phyloP scores from a whole-genome alignment of 2,113 vertebrate genomes.

The Odontesthes bonariensis region DNA sequence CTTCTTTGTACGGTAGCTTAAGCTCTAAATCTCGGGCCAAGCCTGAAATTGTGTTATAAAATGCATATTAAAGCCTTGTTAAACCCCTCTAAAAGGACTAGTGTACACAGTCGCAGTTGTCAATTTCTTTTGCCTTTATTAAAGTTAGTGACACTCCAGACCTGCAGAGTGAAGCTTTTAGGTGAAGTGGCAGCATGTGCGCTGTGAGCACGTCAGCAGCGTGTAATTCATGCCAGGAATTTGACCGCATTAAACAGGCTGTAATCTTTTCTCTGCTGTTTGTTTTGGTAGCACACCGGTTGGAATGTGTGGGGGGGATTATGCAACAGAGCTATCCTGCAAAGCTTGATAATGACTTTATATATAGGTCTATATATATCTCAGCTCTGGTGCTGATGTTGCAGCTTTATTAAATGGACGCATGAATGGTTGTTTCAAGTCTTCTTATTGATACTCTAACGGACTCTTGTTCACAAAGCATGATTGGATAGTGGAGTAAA shows the following conservation, averaged over 20 bases:
- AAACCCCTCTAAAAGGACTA: slow-evolving; percentile 17
- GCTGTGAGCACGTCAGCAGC: slow-evolving; percentile 10
- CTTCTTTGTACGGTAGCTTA: slow-evolving; percentile 13
- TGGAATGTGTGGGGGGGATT: slow-evolving; percentile 37
- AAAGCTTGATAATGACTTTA: slow-evolving; percentile 50
- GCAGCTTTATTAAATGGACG: slow-evolving; percentile 6
- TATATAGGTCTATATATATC: slow-evolving; percentile 18
- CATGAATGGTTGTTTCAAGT: background rate
- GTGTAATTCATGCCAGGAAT: slow-evolving; percentile 47
- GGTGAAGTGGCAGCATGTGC: slow-evolving; percentile 16
- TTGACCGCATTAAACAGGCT: slow-evolving; percentile 37
- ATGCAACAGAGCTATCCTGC: slow-evolving; percentile 25
- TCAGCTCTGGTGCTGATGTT: background rate
- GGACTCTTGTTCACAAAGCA: background rate
- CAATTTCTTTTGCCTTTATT: background rate
- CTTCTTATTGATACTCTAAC: background rate
- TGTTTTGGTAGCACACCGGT: slow-evolving; percentile 54
- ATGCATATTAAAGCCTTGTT: slow-evolving; percentile 34
- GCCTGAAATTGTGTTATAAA: slow-evolving; percentile 20
- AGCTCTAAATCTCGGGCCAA: slow-evolving; percentile 44
- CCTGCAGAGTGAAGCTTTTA: slow-evolving; percentile 14
- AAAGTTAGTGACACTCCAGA: slow-evolving; percentile 12
- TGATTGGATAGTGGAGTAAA: background rate
- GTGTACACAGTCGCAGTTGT: background rate
- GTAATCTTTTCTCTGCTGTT: slow-evolving; percentile 34